A percentile compares a stretch with the other conserved stretches of the same genome.
Conservation (phyloP, 2,113 vertebrate genomes). For the Ardeotis arabs region DNA sequence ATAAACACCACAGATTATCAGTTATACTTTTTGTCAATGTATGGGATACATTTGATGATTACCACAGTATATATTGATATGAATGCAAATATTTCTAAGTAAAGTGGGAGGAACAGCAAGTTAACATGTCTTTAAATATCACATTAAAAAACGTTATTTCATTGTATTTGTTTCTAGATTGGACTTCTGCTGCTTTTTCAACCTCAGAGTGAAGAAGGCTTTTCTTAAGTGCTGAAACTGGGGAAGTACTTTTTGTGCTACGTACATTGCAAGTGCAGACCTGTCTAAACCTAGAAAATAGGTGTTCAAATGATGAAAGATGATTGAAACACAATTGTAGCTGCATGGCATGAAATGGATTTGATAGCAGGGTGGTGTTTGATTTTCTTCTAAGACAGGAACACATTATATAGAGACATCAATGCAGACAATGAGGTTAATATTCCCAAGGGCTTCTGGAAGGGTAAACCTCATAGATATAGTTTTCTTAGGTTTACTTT, state of each 20-base stretch:
- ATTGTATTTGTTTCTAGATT: background rate
- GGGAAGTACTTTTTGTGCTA: background rate
- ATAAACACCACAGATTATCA: background rate
- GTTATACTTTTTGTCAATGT: background rate
- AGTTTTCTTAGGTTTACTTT: background rate
- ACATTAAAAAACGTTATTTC: background rate
- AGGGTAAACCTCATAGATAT: background rate
- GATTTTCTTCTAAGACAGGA: background rate
- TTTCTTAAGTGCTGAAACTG: background rate
- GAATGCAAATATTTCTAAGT: background rate
- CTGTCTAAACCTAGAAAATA: background rate
- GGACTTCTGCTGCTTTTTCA: background rate
- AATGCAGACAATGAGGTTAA: background rate
- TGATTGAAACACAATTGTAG: slow-evolving; percentile 4
- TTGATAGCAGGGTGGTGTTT: background rate
- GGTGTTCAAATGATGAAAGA: background rate
- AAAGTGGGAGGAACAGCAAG: background rate
- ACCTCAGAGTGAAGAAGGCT: background rate
- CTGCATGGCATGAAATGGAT: background rate
- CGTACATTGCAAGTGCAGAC: background rate
- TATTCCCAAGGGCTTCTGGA: background rate
- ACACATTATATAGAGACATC: background rate
- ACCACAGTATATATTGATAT: background rate
- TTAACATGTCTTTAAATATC: background rate
- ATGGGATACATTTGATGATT: background rate